Evolutionary conservation across 2,888 invertebrate genomes (phyloP).

Genomic region (Torymus tubicola): DNA sequence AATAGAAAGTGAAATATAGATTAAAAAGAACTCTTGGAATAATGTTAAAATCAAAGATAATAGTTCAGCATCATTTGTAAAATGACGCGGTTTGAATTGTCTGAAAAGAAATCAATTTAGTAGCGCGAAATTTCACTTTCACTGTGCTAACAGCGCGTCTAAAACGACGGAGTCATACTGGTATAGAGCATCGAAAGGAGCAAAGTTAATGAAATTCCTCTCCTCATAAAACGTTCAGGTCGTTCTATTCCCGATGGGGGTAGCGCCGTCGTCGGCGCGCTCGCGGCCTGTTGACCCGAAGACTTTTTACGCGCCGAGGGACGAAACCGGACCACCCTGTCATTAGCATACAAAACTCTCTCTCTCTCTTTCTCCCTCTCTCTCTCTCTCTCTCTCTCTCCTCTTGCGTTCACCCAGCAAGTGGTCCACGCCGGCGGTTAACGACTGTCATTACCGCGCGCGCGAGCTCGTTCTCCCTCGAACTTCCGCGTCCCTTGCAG

Average conservation of each 20-base stretch:
- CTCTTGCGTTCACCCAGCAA: conserved; percentile 49
- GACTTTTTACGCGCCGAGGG: conserved; percentile 61
- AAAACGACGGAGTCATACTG: too few relatives aligned
- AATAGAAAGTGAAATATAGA: too few relatives aligned
- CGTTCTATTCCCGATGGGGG: conserved; percentile 3
- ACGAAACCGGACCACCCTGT: conserved; percentile 66
- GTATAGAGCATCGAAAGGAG: conserved; percentile 9
- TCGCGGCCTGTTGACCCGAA: conserved; percentile 64
- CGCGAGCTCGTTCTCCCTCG: conserved; percentile 14
- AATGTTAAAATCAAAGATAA: too few relatives aligned
- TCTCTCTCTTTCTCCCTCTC: conserved; percentile 7
- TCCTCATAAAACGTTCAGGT: neutral
- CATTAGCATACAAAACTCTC: conserved; percentile 68
- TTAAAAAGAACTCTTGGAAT: too few relatives aligned
- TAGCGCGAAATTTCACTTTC: too few relatives aligned
- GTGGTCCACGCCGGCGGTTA: conserved; percentile 60
- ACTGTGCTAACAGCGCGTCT: too few relatives aligned
- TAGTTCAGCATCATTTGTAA: too few relatives aligned
- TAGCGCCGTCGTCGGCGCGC: neutral
- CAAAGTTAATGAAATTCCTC: conserved; percentile 38
- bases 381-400: conserved; percentile 14
- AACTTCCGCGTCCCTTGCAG: conserved; percentile 17
- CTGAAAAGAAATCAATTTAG: too few relatives aligned
- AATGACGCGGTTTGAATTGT: too few relatives aligned
- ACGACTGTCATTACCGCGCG: conserved; percentile 67